Percentiles rank a stretch among this genome's conserved stretches.
Conservation (phyloP, 2,113 vertebrate genomes). For the Salminus brasiliensis region DNA sequence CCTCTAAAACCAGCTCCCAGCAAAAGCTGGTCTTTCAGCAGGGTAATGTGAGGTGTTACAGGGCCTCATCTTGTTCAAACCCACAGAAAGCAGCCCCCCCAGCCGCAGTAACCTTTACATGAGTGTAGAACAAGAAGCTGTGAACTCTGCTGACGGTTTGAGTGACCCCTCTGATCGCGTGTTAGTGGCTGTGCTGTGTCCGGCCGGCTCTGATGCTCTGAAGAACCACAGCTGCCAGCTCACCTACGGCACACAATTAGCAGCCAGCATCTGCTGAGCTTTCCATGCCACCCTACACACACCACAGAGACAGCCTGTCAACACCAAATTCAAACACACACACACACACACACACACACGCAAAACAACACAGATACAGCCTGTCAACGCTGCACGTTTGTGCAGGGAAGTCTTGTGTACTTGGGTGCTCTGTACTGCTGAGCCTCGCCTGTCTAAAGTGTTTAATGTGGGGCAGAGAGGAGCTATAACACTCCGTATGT, state of each 20-base stretch:
- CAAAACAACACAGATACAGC: not conserved
- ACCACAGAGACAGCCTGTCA: conserved; percentile 36
- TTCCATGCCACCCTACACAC: conserved; percentile 40
- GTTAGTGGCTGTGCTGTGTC: not conserved
- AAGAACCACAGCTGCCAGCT: conserved; percentile 41
- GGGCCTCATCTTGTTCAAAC: too few relatives aligned
- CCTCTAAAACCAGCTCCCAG: too few relatives aligned
- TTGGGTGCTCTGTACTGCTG: not conserved
- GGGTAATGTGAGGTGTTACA: too few relatives aligned
- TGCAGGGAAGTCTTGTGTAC: not conserved
- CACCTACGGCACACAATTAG: conserved; percentile 41
- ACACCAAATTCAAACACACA: conserved; percentile 8
- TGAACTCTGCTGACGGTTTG: not conserved
- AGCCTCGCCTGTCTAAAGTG: conserved; percentile 28
- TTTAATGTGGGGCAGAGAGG: conserved; percentile 16
- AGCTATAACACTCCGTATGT: conserved; percentile 38
- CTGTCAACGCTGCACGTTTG: conserved; percentile 26
- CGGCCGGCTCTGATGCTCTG: conserved; percentile 34
- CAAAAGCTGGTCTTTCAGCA: too few relatives aligned
- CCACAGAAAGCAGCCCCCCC: too few relatives aligned
- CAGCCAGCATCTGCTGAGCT: conserved; percentile 46
- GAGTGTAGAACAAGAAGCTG: not conserved
- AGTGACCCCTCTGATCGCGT: not conserved
- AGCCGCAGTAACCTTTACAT: not conserved
- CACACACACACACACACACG: conserved; percentile 8